phyloP scores from a whole-genome alignment of 2,888 invertebrate species.

The Eilema griseolum region DNA sequence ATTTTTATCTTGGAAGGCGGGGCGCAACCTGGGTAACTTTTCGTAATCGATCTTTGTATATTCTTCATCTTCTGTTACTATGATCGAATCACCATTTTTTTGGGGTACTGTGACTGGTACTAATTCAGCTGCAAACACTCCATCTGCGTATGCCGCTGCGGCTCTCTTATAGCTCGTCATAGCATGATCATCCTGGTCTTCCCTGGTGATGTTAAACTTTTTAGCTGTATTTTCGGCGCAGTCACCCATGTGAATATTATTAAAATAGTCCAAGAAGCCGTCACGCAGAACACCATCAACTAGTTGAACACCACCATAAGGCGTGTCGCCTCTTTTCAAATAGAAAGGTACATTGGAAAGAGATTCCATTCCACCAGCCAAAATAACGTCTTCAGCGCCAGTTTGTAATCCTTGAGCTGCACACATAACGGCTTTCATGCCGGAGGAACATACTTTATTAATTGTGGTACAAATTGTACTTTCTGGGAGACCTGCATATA shows the following conservation, averaged over 20 bases:
- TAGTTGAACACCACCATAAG: constrained; percentile 95
- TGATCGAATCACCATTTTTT: constrained; percentile 91
- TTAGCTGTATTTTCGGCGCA: constrained; percentile 99
- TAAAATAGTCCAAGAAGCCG: constrained; percentile 98
- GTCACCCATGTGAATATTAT: constrained; percentile 99
- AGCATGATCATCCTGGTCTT: constrained; percentile 97
- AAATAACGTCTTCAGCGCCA: constrained; percentile 94
- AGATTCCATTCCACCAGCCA: constrained; percentile 99
- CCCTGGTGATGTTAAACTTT: constrained; percentile 93
- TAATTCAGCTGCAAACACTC: constrained; percentile 93
- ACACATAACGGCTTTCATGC: constrained; percentile 98
- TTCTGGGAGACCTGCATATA: constrained; percentile 96
- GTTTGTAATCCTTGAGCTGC: constrained; percentile 96
- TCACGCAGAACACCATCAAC: constrained; percentile 97
- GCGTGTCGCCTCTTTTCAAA: constrained; percentile 94
- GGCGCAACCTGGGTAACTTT: constrained; percentile 94
- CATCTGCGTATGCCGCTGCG: constrained; percentile 92
- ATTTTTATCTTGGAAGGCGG: constrained; percentile 97
- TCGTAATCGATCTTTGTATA: constrained; percentile 97
- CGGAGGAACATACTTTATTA: constrained; percentile 99
- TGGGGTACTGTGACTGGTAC: constrained; percentile 94
- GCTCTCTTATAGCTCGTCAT: constrained; percentile 96
- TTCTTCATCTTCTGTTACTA: constrained; percentile 96
- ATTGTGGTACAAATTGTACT: constrained; percentile 96
- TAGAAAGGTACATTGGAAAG: constrained; percentile 99